A percentile compares a stretch with the other conserved stretches of the same genome.
phyloP scores from a whole-genome alignment of 2,797 vertebrate genomes.

The Bradypus variegatus region DNA sequence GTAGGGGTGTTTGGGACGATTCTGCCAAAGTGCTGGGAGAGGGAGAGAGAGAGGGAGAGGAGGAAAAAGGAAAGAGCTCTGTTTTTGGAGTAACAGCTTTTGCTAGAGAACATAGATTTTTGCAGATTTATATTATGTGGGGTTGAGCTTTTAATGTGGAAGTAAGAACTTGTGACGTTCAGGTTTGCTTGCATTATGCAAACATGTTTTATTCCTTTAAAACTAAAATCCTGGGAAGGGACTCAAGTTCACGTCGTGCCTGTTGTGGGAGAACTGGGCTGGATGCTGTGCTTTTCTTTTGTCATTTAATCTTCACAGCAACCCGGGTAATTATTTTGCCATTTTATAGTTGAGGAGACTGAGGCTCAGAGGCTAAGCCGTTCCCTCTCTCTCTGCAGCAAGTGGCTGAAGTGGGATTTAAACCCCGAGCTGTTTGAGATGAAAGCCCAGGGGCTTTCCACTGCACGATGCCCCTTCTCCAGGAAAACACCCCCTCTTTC shows the following conservation, averaged over 20 bases:
- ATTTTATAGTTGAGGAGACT: accelerated
- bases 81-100: background rate
- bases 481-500: background rate
- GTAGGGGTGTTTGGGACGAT: accelerated
- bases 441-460: background rate
- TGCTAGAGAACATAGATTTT: background rate
- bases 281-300: accelerated
- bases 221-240: accelerated
- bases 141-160: background rate
- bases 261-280: background rate
- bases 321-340: background rate
- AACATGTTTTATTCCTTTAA: background rate
- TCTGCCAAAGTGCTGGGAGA: background rate
- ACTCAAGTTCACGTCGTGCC: accelerated
- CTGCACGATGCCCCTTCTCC: accelerated
- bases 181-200: accelerated
- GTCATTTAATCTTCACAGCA: background rate
- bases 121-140: background rate
- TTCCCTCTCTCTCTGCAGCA: background rate
- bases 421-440: background rate
- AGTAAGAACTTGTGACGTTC: background rate
- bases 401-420: accelerated
- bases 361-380: accelerated
- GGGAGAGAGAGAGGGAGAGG: too few species aligned
- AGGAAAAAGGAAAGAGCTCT: too few species aligned